phyloP scores from a whole-genome alignment of 30 jellyfish, hydroid and myxozoan genomes.

The Nemopilema nomurai region DNA sequence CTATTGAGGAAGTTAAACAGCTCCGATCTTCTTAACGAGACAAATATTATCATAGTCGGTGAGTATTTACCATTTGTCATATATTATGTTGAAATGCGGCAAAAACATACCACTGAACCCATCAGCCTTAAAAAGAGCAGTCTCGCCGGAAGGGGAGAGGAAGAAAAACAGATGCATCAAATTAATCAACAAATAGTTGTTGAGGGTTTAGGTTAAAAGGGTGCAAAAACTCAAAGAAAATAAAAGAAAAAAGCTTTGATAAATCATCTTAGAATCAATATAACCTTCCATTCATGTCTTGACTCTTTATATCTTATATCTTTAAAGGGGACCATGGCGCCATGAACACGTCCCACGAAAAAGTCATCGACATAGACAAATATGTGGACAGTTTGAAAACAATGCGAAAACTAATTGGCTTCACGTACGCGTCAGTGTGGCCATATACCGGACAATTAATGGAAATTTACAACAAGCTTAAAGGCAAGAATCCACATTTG shows the following conservation, averaged over 20 bases:
- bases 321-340: conserved; percentile 94
- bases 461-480: conserved; percentile 52
- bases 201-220: no score
- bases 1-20: conserved; percentile 39
- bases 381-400: conserved; percentile 63
- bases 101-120: no score
- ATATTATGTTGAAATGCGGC: no score
- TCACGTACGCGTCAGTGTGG: conserved; percentile 66
- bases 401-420: conserved; percentile 51
- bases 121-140: no score
- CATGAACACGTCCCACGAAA: conserved; percentile 53
- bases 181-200: no score
- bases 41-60: conserved; percentile 79
- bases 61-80: no score
- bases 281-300: no score
- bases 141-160: no score
- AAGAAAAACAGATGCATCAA: no score
- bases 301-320: neutral
- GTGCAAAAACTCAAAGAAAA: neutral
- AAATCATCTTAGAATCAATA: no score
- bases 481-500: conserved; percentile 56
- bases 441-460: conserved; percentile 53
- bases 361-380: conserved; percentile 73
- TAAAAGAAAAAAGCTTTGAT: neutral
- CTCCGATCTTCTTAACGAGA: conserved; percentile 33